Base-by-base conservation (phyloP, 1,140 invertebrate genomes). In the Heliothis virescens region DNA sequence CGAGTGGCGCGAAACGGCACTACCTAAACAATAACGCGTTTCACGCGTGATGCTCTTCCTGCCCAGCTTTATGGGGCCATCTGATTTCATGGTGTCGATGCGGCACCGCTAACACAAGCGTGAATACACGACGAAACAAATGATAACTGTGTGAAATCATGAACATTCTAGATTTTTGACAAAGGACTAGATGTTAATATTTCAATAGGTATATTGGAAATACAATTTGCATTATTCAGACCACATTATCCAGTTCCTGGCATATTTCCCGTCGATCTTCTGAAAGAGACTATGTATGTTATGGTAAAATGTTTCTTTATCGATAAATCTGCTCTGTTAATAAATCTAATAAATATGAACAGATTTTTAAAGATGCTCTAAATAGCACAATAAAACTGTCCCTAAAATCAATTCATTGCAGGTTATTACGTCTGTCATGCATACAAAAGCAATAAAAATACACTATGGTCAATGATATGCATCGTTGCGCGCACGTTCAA, bases 1-100 rank as follows among this genome's bases (percentile, higher is more conserved):
- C 76, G 88, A 89, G 80, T 85, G 86, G 79, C 81, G 87, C 89
- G 89, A 87, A 86, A 90, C 89, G 89, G 74, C 74, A 78, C 69
- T 71, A 69, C 59, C 80, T 74, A 81, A 88, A 87, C 89, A 89
- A 91, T 88, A 84, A 84, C 84, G 82, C 80, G 62, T 75, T 87
- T 89, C 80, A 86, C 87, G 86, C 85, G 78, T 73, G 80, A 41
- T 82, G 88, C 83, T 83, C 87, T 87, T 90, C 88, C 88, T 88
- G 87, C 80, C 60, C 50, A 73, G 55, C 79, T 86, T 82, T 89
- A 89, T 89, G 89, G 82, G 86, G 88, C 82, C 87, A 88, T 89
- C 85, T 81, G 85, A 87, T 88, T 86, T 77, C 75, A 85, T 86
- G 77, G 82, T 85, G 81, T 80, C 82, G 82, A 62, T 74, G 65